phyloP scores from a whole-genome alignment of 2,113 vertebrate species.

The Tor tambroides region DNA sequence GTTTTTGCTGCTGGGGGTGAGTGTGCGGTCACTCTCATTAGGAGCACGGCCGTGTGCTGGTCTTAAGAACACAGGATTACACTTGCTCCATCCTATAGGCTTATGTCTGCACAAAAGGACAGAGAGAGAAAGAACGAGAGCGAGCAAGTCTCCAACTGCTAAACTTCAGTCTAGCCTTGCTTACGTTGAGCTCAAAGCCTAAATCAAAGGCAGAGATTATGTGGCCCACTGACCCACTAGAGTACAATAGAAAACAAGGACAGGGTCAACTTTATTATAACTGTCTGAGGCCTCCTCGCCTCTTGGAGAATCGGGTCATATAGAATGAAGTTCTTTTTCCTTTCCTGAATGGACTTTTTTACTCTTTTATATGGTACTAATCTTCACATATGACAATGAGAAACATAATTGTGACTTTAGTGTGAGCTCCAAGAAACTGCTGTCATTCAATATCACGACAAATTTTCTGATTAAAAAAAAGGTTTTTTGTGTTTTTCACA shows the following conservation, averaged over 20 bases:
- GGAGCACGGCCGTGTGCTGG: conserved; percentile 70
- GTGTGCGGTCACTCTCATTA: conserved; percentile 70
- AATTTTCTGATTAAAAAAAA: background rate
- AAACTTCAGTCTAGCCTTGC: conserved; percentile 37
- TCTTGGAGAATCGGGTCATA: conserved; percentile 21
- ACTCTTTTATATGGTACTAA: background rate
- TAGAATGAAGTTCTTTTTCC: background rate
- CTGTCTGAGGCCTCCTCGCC: conserved; percentile 35
- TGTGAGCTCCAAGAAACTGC: background rate
- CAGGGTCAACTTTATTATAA: conserved; percentile 40
- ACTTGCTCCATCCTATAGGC: conserved; percentile 57
- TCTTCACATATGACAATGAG: conserved; percentile 3
- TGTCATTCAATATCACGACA: background rate
- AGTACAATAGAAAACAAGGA: conserved; percentile 37
- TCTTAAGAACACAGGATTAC: conserved; percentile 71
- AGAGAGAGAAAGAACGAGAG: conserved; percentile 26
- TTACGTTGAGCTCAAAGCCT: conserved; percentile 33
- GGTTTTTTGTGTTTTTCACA: background rate
- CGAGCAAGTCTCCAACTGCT: conserved; percentile 36
- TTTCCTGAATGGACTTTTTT: background rate
- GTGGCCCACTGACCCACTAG: conserved; percentile 32
- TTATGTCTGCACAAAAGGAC: conserved; percentile 38
- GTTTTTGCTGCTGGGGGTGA: conserved; percentile 66
- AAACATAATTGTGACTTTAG: background rate
- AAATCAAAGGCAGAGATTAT: conserved; percentile 46